Conservation (phyloP, 2,888 invertebrate species). For the Heliconius charithonia region DNA sequence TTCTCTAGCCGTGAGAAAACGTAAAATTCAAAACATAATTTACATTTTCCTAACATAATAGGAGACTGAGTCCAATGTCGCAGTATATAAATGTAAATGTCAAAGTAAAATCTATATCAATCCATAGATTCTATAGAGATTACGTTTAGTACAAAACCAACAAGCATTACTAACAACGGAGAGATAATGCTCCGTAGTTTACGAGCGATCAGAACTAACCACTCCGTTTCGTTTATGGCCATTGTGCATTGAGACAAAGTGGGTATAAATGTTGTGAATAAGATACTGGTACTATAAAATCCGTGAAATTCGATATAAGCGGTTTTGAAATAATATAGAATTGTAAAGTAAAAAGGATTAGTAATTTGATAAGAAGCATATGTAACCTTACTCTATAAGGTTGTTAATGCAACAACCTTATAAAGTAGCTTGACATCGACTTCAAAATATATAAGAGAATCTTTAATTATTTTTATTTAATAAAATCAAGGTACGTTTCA, state of each 20-base stretch:
- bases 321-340: neutral
- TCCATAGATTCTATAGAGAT: neutral
- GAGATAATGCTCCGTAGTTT: constrained; percentile 30
- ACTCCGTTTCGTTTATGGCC: constrained; percentile 30
- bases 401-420: no score
- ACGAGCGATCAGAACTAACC: constrained; percentile 42
- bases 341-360: neutral
- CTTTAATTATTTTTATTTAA: no score
- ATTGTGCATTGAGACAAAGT: constrained; percentile 21
- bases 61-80: no score
- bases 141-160: neutral
- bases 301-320: neutral
- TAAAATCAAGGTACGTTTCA: no score
- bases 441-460: no score
- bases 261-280: constrained; percentile 12
- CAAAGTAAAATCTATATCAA: neutral
- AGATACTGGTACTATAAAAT: neutral
- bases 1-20: no score
- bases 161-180: constrained; percentile 3
- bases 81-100: no score
- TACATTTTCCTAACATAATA: no score
- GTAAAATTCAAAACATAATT: no score
- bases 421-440: no score
- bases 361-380: no score
- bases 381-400: no score